Base-by-base conservation (phyloP, 2,113 vertebrate genomes). In the Nyctereutes procyonoides region DNA sequence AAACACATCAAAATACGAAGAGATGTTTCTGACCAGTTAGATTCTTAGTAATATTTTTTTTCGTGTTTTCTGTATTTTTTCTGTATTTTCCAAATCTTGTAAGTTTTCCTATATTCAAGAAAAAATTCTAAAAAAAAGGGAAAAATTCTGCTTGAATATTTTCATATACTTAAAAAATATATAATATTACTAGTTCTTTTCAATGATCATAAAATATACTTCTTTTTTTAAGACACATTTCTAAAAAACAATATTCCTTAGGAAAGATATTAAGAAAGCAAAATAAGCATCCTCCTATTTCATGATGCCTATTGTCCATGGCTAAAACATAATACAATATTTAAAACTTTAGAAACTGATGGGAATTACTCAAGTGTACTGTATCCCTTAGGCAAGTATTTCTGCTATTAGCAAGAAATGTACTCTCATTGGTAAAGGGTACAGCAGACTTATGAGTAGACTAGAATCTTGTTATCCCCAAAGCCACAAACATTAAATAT, bases 401-500 rank as follows among this genome's bases (percentile, higher is more conserved):
- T 74, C 17, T 74, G 2, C 56, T 93, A 48, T 35, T 38, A 85
- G 43, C 58, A 96, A 86, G 88, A 83, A 93, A 93, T 62, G 30
- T 51, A 69, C 11, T 89, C 30, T 89, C 79, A 71, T 63, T 20
- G 0, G 43, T 60, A 88, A 80, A 80, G 32, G 28, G 53, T 53
- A 35, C 60, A 80, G 74, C 8, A 82, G 43, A 74, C 9, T 83
- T 62, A 58, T 26, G 56, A 93, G 56, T 53, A 93, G 15, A 95
- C 89, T 16, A 88, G 55, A 93, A 88, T 65, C 90, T 77, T 93
- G 15, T 65, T 92, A 73, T 65, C 48, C 11, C 48, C 43, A 2
- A 90, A 74, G 65, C 35, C n/a, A 87, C n/a, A 83, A 93, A 73
- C 83, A 67, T 79, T 79, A 95, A 96, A 92, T 74, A 60, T 30